Conservation (phyloP, 2,797 vertebrate species). For the Parauchenoglanis ngamensis region DNA sequence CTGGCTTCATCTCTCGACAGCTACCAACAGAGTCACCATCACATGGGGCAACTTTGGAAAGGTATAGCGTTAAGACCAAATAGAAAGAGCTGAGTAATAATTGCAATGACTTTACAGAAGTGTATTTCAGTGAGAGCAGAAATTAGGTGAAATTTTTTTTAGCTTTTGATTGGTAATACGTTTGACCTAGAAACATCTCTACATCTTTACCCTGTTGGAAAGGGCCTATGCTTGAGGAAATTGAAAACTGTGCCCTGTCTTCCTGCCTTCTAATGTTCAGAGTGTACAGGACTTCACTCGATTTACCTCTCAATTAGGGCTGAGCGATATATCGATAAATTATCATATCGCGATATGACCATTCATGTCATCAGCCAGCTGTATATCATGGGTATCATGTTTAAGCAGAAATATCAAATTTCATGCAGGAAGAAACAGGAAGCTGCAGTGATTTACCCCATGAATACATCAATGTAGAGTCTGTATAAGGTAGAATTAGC, state of each 20-base stretch:
- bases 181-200: neutral
- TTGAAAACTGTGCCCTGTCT: neutral
- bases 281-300: neutral
- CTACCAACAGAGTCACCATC: slow-evolving; percentile 91
- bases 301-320: neutral
- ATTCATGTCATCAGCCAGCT: too few species aligned
- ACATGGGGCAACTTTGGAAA: slow-evolving; percentile 99
- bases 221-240: neutral
- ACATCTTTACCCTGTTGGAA: neutral
- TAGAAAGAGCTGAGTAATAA: neutral
- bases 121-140: neutral
- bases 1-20: slow-evolving; percentile 93
- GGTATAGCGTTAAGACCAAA: slow-evolving; percentile 69
- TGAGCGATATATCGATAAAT: too few species aligned
- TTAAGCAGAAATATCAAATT: too few species aligned
- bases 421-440: too few species aligned
- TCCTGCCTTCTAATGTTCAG: neutral
- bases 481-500: too few species aligned
- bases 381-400: too few species aligned
- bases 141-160: neutral
- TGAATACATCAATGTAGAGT: too few species aligned
- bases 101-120: too few species aligned
- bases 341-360: too few species aligned
- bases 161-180: neutral
- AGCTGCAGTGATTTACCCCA: too few species aligned